Evolutionary conservation across 1,140 invertebrate genomes (phyloP).

Genomic region (Argopecten irradians): DNA sequence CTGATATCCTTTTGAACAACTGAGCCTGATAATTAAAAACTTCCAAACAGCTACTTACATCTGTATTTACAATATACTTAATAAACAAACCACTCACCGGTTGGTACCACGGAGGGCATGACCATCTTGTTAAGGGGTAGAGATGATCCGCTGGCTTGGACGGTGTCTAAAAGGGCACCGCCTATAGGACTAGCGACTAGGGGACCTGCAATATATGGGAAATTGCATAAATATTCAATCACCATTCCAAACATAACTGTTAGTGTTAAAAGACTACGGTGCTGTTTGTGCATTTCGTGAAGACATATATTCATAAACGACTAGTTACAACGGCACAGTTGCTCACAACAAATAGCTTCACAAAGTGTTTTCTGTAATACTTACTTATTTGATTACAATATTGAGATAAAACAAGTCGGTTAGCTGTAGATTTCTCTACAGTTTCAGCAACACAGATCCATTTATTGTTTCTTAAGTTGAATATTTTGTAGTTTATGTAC

Average conservation of each 20-base stretch:
- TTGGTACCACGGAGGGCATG: background rate
- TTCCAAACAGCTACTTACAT: too few species aligned
- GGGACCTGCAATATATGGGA: background rate
- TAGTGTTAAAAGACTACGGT: background rate
- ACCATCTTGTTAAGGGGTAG: background rate
- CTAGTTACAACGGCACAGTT: background rate
- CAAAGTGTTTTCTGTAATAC: background rate
- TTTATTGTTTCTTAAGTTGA: background rate
- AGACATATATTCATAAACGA: background rate
- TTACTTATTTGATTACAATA: background rate
- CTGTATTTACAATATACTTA: too few species aligned
- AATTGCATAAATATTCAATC: background rate
- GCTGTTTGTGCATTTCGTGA: background rate
- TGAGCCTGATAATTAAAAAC: too few species aligned
- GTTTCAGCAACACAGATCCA: background rate
- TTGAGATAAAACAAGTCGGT: background rate
- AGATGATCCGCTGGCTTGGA: background rate
- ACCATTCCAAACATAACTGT: background rate
- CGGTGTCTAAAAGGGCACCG: background rate
- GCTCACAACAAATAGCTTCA: background rate
- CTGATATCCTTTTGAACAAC: too few species aligned
- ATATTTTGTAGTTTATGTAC: background rate
- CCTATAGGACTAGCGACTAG: background rate
- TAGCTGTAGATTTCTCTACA: background rate
- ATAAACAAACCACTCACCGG: too few species aligned